Conservation (phyloP, 2,797 vertebrate species). For the Eremophila alpestris region DNA sequence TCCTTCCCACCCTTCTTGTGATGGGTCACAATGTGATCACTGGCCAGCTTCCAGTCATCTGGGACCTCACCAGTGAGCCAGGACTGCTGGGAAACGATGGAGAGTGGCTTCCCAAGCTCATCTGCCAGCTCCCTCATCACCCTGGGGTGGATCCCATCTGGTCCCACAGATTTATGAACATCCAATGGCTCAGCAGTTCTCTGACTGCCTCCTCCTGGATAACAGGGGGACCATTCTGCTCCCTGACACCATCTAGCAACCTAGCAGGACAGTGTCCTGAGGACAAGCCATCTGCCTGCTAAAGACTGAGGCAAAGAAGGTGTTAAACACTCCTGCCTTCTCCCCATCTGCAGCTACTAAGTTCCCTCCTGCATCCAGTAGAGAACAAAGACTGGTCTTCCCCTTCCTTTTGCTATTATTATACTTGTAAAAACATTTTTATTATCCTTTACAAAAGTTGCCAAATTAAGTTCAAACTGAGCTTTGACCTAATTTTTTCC, state of each 20-base stretch:
- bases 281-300: background rate
- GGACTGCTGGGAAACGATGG: background rate
- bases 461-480: background rate
- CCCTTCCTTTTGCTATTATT: background rate
- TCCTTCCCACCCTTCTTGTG: background rate
- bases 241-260: background rate
- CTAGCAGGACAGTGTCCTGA: background rate
- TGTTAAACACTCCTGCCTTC: background rate
- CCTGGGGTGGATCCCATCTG: background rate
- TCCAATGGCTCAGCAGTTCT: background rate
- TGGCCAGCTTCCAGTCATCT: background rate
- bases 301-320: background rate
- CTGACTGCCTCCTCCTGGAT: background rate
- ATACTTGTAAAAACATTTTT: background rate
- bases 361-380: background rate
- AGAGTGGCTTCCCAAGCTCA: background rate
- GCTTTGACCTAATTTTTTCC: background rate
- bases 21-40: too few relatives aligned
- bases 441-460: background rate
- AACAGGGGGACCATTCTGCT: background rate
- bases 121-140: background rate
- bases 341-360: background rate
- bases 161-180: background rate
- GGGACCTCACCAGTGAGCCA: background rate
- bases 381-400: background rate